phyloP scores from a whole-genome alignment of 2,797 vertebrate species.

The Pangasius larnaudii region DNA sequence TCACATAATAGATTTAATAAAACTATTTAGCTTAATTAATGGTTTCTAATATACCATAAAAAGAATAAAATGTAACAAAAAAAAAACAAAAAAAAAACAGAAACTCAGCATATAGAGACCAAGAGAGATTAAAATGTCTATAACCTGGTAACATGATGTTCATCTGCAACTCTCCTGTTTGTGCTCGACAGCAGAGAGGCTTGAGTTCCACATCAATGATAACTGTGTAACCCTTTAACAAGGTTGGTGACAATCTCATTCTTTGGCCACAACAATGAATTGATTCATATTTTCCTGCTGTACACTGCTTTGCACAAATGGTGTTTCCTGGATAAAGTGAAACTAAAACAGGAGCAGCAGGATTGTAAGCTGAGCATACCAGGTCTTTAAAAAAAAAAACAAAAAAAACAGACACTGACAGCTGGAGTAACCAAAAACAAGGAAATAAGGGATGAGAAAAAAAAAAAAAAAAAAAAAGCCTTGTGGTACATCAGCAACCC shows the following conservation, averaged over 20 bases:
- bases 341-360: conserved; percentile 20
- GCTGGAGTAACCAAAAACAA: not conserved
- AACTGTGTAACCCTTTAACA: not conserved
- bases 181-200: not conserved
- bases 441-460: not conserved
- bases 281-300: not conserved
- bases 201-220: not conserved
- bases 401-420: not conserved
- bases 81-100: not conserved
- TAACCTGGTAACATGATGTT: conserved; percentile 13
- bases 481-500: not conserved
- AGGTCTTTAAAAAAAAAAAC: not conserved
- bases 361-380: not conserved
- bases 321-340: conserved; percentile 13
- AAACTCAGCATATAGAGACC: not conserved
- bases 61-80: not conserved
- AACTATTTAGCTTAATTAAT: not conserved
- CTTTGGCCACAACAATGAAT: not conserved
- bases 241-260: not conserved
- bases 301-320: not conserved
- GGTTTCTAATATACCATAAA: not conserved
- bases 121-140: not conserved
- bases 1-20: not conserved
- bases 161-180: conserved; percentile 11
- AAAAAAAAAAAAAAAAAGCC: too few species aligned